phyloP scores from a whole-genome alignment of 1,140 invertebrate genomes.

The Stegodyphus dumicola region DNA sequence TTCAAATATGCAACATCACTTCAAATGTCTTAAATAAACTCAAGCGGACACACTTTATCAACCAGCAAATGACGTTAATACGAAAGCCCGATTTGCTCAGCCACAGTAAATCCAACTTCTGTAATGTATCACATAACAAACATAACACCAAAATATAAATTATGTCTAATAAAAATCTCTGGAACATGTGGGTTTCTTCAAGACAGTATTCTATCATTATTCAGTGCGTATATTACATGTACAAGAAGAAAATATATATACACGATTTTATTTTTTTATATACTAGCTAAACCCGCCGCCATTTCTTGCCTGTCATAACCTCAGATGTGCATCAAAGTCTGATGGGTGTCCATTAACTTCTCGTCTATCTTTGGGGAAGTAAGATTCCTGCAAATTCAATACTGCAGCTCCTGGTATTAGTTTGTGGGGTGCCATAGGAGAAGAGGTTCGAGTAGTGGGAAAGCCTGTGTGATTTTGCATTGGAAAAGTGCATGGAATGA shows the following conservation, averaged over 20 bases:
- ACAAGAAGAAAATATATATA: conserved; percentile 57
- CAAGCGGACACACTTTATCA: conserved; percentile 13
- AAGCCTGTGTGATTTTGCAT: conserved; percentile 38
- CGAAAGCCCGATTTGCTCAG: conserved; percentile 50
- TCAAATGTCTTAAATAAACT: conserved; percentile 54
- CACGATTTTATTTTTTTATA: conserved; percentile 45
- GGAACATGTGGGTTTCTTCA: conserved; percentile 35
- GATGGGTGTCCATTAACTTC: conserved; percentile 54
- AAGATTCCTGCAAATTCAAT: conserved; percentile 14
- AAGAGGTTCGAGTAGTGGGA: conserved; percentile 33
- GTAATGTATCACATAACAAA: conserved; percentile 54
- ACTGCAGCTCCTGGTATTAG: conserved; percentile 5
- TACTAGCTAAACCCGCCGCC: conserved; percentile 1
- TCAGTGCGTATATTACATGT: conserved; percentile 49
- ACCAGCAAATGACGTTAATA: conserved; percentile 54
- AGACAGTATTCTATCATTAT: conserved; percentile 38
- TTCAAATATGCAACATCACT: conserved; percentile 57
- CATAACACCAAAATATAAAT: conserved; percentile 62
- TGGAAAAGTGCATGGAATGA: conserved; percentile 57
- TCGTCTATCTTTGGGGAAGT: conserved; percentile 39
- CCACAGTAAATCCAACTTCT: not conserved
- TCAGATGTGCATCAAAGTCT: conserved; percentile 49
- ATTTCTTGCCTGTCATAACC: conserved; percentile 55
- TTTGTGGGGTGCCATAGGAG: conserved; percentile 48
- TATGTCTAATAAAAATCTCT: conserved; percentile 59